Evolutionary conservation across 2,888 invertebrate species (phyloP), one percentile per base, ranked within the genome.

Genomic region (Orchesellides sinensis): DNA sequence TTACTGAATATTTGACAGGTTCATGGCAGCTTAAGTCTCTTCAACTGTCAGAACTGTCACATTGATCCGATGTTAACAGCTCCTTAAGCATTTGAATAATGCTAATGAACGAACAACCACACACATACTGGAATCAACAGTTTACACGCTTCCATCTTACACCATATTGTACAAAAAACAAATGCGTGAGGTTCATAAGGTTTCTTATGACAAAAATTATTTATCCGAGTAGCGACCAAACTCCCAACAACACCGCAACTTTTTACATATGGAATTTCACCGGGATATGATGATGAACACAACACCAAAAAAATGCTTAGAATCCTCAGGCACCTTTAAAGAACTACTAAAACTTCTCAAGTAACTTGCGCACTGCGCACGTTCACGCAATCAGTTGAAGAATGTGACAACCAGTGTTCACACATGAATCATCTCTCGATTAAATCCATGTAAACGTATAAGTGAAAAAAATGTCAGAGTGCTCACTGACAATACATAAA

Each of bases 1-100:
- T 47, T 47, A 14, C n/a, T 47, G n/a, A 47, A 47, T 47, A 47
- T 47, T 47, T 47, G 47, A 47, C 47, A 47, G 47, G 6, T 47
- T 47, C 47, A 47, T 47, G 47, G 47, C 47, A 47, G 47, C 47
- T 47, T 17, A 47, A 47, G 47, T 47, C 8, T 47, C 47, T 47
- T 47, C 8, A 47, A 47, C 12, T 47, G 47, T 47, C 47, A 47
- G 47, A 47, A 47, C 47, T 47, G 47, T 14, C 47, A 47, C 47
- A 10, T 47, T 47, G 8, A 47, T 47, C 47, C 47, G 47, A 47
- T 14, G 47, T 47, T 47, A 35, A 47, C 47, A 4, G 17, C 35
- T 35, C 35, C 12, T 8, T 35, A 47, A 47, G n/a, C 47, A 47
- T 17, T 47, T 47, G 35, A 35, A 5, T 35, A 12, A 10, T 47